Percentiles rank a stretch among this genome's conserved stretches.
Conservation (phyloP, 2,797 vertebrate species). For the Amphiprion clarkii region DNA sequence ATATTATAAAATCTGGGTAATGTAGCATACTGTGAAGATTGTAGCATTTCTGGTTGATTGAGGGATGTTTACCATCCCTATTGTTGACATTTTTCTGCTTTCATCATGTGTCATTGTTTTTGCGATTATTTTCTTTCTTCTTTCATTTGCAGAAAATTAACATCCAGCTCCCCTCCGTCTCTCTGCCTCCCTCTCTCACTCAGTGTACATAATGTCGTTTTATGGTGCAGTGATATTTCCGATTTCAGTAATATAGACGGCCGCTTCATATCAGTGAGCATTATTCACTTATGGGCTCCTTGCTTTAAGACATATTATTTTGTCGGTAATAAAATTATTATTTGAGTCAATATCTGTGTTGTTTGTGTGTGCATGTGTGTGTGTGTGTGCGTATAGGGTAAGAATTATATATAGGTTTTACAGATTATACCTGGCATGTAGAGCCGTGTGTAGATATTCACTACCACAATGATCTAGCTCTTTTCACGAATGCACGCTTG, state of each 20-base stretch:
- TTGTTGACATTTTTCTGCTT: slow-evolving; percentile 51
- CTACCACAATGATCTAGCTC: slow-evolving; percentile 46
- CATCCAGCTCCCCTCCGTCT: slow-evolving; percentile 31
- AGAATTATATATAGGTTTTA: slow-evolving; percentile 36
- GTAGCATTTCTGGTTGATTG: slow-evolving; percentile 63
- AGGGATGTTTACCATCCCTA: slow-evolving; percentile 59
- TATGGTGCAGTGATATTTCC: slow-evolving; percentile 70
- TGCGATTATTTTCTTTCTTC: slow-evolving; percentile 49
- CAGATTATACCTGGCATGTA: slow-evolving; percentile 39
- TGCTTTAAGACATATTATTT: slow-evolving; percentile 63
- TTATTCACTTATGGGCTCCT: slow-evolving; percentile 67
- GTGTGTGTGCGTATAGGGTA: background rate
- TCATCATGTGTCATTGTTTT: slow-evolving; percentile 58
- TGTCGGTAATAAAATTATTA: slow-evolving; percentile 60
- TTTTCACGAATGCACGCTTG: slow-evolving; percentile 46
- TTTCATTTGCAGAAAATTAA: slow-evolving; percentile 66
- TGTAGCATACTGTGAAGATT: slow-evolving; percentile 67
- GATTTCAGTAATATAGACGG: slow-evolving; percentile 59
- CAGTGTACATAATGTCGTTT: slow-evolving; percentile 66
- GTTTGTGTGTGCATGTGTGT: slow-evolving; percentile 15
- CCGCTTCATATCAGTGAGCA: slow-evolving; percentile 63
- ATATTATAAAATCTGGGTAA: slow-evolving; percentile 59
- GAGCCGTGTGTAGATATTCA: slow-evolving; percentile 41
- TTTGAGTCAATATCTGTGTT: slow-evolving; percentile 52
- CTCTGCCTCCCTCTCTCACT: slow-evolving; percentile 19